phyloP scores from a whole-genome alignment of 2,113 vertebrate genomes.

The Myiozetetes cayanensis region DNA sequence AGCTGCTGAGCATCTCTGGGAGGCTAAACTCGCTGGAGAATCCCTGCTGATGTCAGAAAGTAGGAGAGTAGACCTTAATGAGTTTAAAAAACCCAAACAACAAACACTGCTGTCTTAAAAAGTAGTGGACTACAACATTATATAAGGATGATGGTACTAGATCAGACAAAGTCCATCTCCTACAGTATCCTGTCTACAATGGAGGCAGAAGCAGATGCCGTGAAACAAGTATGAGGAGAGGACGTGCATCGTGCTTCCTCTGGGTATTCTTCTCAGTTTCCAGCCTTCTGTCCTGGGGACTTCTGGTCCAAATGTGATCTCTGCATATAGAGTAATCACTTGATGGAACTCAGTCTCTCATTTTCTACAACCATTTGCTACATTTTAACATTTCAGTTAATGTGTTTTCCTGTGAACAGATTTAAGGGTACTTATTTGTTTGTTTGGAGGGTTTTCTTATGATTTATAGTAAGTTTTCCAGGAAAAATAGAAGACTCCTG shows the following conservation, averaged over 20 bases:
- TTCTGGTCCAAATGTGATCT: neutral
- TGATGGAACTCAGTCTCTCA: neutral
- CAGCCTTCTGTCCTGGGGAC: neutral
- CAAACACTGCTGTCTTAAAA: neutral
- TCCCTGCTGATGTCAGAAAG: constrained; percentile 35
- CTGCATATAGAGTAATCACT: neutral
- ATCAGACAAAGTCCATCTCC: neutral
- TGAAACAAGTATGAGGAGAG: neutral
- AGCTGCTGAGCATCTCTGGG: constrained; percentile 25
- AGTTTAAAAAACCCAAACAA: neutral
- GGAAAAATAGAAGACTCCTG: neutral
- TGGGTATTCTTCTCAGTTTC: neutral
- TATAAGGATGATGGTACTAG: neutral
- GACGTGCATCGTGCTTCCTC: neutral
- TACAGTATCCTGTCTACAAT: neutral
- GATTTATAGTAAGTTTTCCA: neutral
- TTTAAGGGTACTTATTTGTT: neutral
- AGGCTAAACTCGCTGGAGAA: constrained; percentile 17
- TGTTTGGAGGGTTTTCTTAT: neutral
- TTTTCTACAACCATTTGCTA: neutral
- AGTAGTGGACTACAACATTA: neutral
- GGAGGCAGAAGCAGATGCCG: neutral
- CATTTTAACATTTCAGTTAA: neutral
- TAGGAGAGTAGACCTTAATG: neutral
- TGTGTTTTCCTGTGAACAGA: neutral